Conservation (phyloP, 2,888 invertebrate species). For the Phalera bucephala region DNA sequence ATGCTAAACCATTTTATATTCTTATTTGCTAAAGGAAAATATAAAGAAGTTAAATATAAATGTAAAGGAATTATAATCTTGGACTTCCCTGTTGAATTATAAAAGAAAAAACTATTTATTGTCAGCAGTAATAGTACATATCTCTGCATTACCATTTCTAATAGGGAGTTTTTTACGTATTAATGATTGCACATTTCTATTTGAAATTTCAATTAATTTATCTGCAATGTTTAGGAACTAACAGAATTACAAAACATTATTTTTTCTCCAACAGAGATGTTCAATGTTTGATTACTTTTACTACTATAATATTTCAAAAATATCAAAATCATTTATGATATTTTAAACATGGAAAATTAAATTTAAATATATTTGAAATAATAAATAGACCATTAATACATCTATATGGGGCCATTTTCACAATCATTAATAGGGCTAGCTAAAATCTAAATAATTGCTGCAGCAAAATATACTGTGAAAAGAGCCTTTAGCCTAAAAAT, state of each 20-base stretch:
- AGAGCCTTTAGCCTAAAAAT: constrained; percentile 33
- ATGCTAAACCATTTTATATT: constrained; percentile 28
- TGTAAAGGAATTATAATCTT: constrained; percentile 28
- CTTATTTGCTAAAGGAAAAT: constrained; percentile 36
- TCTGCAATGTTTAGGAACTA: too few relatives aligned
- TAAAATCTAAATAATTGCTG: constrained; percentile 27
- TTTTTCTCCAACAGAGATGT: too few relatives aligned
- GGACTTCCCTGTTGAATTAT: constrained; percentile 18
- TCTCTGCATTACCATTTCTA: not conserved
- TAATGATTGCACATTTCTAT: too few relatives aligned
- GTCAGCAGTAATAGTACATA: not conserved
- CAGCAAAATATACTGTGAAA: constrained; percentile 35
- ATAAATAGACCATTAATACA: constrained; percentile 20
- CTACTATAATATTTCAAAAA: constrained; percentile 1
- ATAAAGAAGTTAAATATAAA: constrained; percentile 19
- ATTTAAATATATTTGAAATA: constrained; percentile 21
- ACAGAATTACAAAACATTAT: too few relatives aligned
- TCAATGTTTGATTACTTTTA: not conserved
- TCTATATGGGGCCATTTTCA: constrained; percentile 30
- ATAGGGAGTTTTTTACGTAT: too few relatives aligned
- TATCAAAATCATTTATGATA: constrained; percentile 4
- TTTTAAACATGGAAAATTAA: not conserved
- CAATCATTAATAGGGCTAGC: constrained; percentile 27
- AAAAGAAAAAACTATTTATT: constrained; percentile 16
- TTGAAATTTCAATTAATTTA: too few relatives aligned